phyloP scores from a whole-genome alignment of 2,888 invertebrate species.

The Pterostichus madidus region DNA sequence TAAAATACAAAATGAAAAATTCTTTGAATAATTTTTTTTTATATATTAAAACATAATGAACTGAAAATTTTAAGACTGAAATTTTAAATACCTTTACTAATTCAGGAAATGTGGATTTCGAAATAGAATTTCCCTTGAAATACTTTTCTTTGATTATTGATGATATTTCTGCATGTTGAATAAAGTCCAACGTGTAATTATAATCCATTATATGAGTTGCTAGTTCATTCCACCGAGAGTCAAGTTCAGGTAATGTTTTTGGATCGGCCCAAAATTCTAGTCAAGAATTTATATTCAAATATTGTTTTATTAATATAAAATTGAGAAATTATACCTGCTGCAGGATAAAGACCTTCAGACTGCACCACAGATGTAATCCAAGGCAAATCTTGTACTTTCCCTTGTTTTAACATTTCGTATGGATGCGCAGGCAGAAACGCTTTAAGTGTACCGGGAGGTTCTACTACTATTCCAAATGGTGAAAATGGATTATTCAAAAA shows the following conservation, averaged over 20 bases:
- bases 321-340: slow-evolving; percentile 79
- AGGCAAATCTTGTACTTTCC: slow-evolving; percentile 83
- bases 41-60: too few species aligned
- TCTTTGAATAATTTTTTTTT: too few species aligned
- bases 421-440: slow-evolving; percentile 85
- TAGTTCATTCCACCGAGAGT: slow-evolving; percentile 81
- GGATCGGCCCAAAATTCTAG: slow-evolving; percentile 73
- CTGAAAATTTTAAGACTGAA: too few species aligned
- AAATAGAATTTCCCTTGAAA: slow-evolving; percentile 78
- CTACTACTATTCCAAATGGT: slow-evolving; percentile 86
- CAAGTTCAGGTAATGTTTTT: slow-evolving; percentile 75
- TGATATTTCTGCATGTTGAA: slow-evolving; percentile 77
- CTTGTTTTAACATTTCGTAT: slow-evolving; percentile 80
- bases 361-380: slow-evolving; percentile 85
- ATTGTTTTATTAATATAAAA: not conserved
- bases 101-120: slow-evolving; percentile 70
- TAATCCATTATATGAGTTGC: slow-evolving; percentile 82
- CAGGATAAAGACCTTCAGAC: slow-evolving; percentile 88
- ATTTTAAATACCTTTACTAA: slow-evolving; percentile 68
- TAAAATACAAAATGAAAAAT: slow-evolving; percentile 71
- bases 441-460: slow-evolving; percentile 78
- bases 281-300: not conserved
- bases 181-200: slow-evolving; percentile 78
- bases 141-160: slow-evolving; percentile 80
- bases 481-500: slow-evolving; percentile 85